Evolutionary conservation across 2,797 vertebrate species (phyloP).

Genomic region (Gymnoscopelus microlampas): DNA sequence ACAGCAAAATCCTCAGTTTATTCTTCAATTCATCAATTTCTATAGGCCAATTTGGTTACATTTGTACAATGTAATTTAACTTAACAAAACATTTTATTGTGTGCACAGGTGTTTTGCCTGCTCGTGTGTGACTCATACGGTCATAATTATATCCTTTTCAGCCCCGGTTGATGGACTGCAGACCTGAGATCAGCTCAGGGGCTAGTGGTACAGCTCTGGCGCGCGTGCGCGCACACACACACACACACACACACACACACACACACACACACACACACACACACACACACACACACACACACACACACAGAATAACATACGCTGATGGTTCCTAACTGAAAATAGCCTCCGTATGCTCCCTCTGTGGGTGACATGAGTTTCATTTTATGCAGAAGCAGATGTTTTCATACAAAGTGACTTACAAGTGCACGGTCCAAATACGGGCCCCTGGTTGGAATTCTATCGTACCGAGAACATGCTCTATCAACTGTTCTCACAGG

Average conservation of each 20-base stretch:
- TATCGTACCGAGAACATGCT: not conserved
- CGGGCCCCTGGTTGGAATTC: not conserved
- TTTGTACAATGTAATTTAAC: no score
- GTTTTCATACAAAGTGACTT: not conserved
- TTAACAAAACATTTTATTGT: no score
- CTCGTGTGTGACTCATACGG: slow-evolving; percentile 22
- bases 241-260: not conserved
- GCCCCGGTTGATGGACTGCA: not conserved
- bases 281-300: no score
- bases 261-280: no score
- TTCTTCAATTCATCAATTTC: no score
- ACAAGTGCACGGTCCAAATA: not conserved
- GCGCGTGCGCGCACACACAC: no score
- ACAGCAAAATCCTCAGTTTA: no score
- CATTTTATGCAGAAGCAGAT: not conserved
- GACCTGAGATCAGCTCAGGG: slow-evolving; percentile 24
- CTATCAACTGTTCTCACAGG: slow-evolving; percentile 11
- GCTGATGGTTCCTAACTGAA: no score
- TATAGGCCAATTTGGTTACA: no score
- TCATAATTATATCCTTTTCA: slow-evolving; percentile 32
- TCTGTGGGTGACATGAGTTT: not conserved
- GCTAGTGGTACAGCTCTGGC: slow-evolving; percentile 1
- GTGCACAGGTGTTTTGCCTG: slow-evolving; percentile 19
- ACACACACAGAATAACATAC: no score
- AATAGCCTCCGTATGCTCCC: no score